These are phyloP conservation scores for Coregonus ussuriensis DNA, from an alignment of 2,797 vertebrate genomes.

Conservation along the genomic window DNA sequence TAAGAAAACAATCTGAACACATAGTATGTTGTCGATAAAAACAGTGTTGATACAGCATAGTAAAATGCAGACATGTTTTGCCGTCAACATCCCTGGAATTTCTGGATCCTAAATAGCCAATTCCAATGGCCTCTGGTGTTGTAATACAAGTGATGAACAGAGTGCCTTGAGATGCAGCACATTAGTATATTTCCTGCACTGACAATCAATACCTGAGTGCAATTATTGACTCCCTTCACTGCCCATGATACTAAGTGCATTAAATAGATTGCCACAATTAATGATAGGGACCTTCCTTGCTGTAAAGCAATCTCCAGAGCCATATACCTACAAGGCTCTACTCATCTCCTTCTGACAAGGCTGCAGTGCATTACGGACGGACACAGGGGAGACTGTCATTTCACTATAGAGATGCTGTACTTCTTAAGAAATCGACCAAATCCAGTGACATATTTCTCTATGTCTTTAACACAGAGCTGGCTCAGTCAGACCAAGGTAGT, in stretches of 20 bases:
- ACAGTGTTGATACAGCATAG: no score
- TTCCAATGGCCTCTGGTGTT: slow-evolving; percentile 27
- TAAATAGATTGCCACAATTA: slow-evolving; percentile 43
- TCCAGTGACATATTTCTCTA: background rate
- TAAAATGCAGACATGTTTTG: no score
- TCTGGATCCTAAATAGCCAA: slow-evolving; percentile 14
- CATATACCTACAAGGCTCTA: background rate
- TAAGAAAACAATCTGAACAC: no score
- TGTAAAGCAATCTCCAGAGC: slow-evolving; percentile 26
- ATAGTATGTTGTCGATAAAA: no score
- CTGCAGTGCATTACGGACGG: background rate
- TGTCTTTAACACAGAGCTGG: background rate
- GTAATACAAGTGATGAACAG: slow-evolving; percentile 2
- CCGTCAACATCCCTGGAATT: background rate
- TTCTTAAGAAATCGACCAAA: background rate
- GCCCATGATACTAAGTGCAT: slow-evolving; percentile 44
- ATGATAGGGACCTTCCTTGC: slow-evolving; percentile 30
- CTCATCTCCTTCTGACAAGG: background rate
- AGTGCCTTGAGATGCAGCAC: slow-evolving; percentile 8
- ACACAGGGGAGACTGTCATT: background rate
- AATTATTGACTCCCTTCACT: slow-evolving; percentile 43
- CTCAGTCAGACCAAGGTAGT: background rate
- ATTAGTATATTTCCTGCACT: slow-evolving; percentile 43
- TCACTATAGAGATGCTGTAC: background rate
- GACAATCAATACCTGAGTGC: slow-evolving; percentile 53